Evolutionary conservation across 2,888 invertebrate genomes (phyloP).

Genomic region (Macropis europaea): DNA sequence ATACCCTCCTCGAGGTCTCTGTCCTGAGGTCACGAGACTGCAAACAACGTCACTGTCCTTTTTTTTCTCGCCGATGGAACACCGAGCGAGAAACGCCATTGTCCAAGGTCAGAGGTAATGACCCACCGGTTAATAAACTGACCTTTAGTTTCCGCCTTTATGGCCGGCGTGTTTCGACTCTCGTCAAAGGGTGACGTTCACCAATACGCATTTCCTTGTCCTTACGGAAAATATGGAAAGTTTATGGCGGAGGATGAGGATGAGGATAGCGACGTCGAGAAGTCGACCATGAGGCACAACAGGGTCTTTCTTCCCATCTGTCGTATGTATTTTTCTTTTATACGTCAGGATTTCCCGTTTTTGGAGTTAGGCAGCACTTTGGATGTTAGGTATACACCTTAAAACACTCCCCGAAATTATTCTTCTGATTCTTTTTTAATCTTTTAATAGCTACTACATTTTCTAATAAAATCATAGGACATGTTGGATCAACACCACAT

Average conservation of each 20-base stretch:
- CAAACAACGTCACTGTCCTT: constrained; percentile 15
- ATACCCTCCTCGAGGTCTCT: constrained; percentile 1
- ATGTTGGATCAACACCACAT: no score
- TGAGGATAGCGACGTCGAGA: not conserved
- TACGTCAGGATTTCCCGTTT: no score
- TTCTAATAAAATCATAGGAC: no score
- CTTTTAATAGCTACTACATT: no score
- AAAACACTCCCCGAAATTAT: no score
- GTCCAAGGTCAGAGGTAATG: constrained; percentile 32
- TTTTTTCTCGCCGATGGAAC: not conserved
- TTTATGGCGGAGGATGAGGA: constrained; percentile 5
- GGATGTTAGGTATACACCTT: no score
- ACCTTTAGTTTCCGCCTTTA: constrained; percentile 43
- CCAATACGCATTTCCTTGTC: not conserved
- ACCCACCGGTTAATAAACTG: constrained; percentile 35
- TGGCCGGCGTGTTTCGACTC: not conserved
- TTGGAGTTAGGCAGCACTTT: no score
- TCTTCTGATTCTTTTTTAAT: no score
- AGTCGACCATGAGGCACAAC: not conserved
- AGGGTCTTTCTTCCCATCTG: not conserved
- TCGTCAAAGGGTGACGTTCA: constrained; percentile 19
- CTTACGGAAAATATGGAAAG: not conserved
- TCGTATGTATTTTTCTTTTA: no score
- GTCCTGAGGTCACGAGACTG: constrained; percentile 9
- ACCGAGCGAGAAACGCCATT: not conserved